Base-by-base conservation (phyloP, 2,113 vertebrate species). In the Dunckerocampus dactyliophorus region DNA sequence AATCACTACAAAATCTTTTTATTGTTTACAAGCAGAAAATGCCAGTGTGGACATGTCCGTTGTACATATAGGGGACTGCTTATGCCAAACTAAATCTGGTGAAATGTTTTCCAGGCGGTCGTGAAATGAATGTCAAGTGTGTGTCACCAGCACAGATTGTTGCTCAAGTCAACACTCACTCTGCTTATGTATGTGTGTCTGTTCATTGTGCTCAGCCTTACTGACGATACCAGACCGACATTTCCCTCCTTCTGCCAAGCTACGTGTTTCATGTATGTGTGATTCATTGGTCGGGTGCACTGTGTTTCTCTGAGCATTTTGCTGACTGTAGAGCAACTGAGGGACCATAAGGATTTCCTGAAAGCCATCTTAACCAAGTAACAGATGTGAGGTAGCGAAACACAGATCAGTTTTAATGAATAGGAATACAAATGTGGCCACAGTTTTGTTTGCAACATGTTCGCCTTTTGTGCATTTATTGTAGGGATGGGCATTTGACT, bases 11-110 rank as follows among this genome's bases (percentile, higher is more conserved):
- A n/a, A 82, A 71, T 63, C 43, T 65, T 77, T 75, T 76, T 65
- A 87, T 85, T 90, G 88, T 91, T 90, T 92, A 91, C 90, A 89
- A 79, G 74, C 67, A 64, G 73, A 79, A 84, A 75, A 84, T 63
- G 76, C 75, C 82, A 84, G 79, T 82, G 77, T 84, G 83, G 83
- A 86, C 81, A 72, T 79, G 74, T 73, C 75, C 77, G 19, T 48
- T 88, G 82, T 86, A 87, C 79, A 84, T 86, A 88, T 15, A 79
- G 61, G 84, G 72, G 8, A 47, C 72, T 64, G 60, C 82, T 78
- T 84, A 62, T 72, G 75, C 69, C 73, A 83, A 81, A 72, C 78
- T 62, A 68, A 63, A 79, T 54, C 50, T 71, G 37, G 49, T 67
- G 8, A 74, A 65, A 65, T 16, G 31, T 76, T 48, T 65, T 64